Percentiles rank a stretch among this genome's conserved stretches.
phyloP scores from a whole-genome alignment of 2,797 vertebrate genomes.

The Enteromius trimaculatus region DNA sequence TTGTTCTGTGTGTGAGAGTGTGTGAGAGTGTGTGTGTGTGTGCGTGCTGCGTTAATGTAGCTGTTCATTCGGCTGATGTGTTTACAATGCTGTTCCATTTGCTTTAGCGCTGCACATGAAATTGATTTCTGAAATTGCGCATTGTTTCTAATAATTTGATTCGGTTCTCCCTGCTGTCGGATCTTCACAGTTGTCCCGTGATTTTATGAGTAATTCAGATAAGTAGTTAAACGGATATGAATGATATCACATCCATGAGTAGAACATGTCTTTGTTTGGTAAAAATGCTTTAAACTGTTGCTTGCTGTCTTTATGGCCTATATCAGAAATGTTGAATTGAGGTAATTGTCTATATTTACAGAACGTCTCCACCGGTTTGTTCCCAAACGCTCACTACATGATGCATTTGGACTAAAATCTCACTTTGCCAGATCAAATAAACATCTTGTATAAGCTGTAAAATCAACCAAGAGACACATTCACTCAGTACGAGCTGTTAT shows the following conservation, averaged over 20 bases:
- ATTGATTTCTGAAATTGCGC: conserved; percentile 40
- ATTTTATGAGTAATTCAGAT: conserved; percentile 5
- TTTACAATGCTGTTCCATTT: conserved; percentile 46
- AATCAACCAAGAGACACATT: background rate
- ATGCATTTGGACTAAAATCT: background rate
- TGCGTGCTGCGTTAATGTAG: background rate
- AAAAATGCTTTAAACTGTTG: conserved; percentile 1
- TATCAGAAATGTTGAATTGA: background rate
- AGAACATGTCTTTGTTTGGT: background rate
- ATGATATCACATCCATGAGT: background rate
- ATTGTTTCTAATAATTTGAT: conserved; percentile 27
- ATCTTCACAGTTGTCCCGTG: conserved; percentile 2
- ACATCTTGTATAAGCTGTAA: background rate
- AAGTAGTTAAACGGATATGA: background rate
- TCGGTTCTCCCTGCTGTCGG: conserved; percentile 9
- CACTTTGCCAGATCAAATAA: background rate
- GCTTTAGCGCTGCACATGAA: conserved; percentile 42
- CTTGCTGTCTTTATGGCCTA: background rate
- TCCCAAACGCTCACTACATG: background rate
- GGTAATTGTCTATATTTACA: background rate
- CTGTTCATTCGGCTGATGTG: conserved; percentile 25
- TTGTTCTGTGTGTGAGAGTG: conserved; percentile 2
- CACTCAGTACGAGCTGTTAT: background rate
- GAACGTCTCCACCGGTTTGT: background rate
- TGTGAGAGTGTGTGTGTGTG: background rate